Evolutionary conservation across 2,888 invertebrate genomes (phyloP), one percentile per base, ranked within the genome.

Genomic region (Chromoteleia sp.): DNA sequence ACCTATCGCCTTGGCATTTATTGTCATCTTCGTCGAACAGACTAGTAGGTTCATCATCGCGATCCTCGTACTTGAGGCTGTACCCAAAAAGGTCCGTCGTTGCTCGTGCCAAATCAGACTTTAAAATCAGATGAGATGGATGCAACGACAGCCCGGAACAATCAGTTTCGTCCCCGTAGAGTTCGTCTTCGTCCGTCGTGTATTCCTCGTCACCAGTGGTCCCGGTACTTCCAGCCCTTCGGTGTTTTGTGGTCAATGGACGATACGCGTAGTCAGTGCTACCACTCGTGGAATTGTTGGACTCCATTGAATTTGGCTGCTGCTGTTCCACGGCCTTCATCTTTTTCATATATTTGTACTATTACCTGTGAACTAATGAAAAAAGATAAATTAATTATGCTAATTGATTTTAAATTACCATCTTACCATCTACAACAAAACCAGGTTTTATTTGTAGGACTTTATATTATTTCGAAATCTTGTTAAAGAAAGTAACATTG

Each of bases 131-230:
- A 81, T 90, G 88, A 10, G 85, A 83, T 3, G 87, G 85, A 73
- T 89, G 89, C 52, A 88, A 65, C 50, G 84, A 83, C 5, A 84
- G 68, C 17, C 87, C 85, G 5, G 85, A 68, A 74, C 92, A 92
- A 83, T 93, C 93, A 1, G 91, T 89, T 80, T 93, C 93, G 82
- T 93, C 93, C n/a, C 90, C 88, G 67, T 88, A 90, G 0, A 89
- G 82, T 71, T 93, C 93, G 83, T 93, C 93, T 80, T 93, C 93
- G 84, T 93, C 93, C 14, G 93, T 93, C 1, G 93, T 93, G 86
- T 92, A 93, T 43, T 93, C 93, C 86, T 93, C 93, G 86, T 93
- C 93, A 1, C 93, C 93, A 10, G 93, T 93, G 7, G 93, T 93
- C 0, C 93, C 93, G 14, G 93, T 93, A 10, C 93, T 93, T 2